Evolutionary conservation across 2,888 invertebrate species (phyloP).

Genomic region (Theristus sp.): DNA sequence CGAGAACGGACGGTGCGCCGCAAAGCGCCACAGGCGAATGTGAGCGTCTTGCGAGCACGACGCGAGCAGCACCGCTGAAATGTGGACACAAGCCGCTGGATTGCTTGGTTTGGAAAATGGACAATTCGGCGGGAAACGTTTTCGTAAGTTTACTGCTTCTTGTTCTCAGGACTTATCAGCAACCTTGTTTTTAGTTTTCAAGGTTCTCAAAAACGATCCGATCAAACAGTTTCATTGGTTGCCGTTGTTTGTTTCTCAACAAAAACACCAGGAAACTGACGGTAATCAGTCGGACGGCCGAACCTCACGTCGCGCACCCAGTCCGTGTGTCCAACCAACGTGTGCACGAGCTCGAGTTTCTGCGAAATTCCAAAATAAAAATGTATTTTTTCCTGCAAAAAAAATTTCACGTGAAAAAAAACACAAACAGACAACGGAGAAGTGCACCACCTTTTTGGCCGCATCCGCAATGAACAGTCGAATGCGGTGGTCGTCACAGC

Average conservation of each 20-base stretch:
- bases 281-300: too few species aligned
- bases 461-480: not conserved
- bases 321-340: constrained; percentile 14
- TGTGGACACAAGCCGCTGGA: too few species aligned
- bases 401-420: not conserved
- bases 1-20: not conserved
- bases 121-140: too few species aligned
- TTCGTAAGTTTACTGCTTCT: too few species aligned
- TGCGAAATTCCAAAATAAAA: too few species aligned
- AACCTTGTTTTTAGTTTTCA: too few species aligned
- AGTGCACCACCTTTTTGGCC: not conserved
- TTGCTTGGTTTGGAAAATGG: too few species aligned
- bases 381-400: not conserved
- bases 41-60: not conserved
- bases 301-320: constrained; percentile 19
- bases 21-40: not conserved
- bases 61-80: not conserved
- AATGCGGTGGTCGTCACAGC: not conserved
- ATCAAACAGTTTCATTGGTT: too few species aligned
- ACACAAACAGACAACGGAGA: not conserved
- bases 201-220: too few species aligned
- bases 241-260: too few species aligned
- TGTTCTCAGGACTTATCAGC: too few species aligned
- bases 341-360: constrained; percentile 9
- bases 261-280: too few species aligned